Evolutionary conservation across 2,113 vertebrate species (phyloP).

Genomic region (Oryzias celebensis): DNA sequence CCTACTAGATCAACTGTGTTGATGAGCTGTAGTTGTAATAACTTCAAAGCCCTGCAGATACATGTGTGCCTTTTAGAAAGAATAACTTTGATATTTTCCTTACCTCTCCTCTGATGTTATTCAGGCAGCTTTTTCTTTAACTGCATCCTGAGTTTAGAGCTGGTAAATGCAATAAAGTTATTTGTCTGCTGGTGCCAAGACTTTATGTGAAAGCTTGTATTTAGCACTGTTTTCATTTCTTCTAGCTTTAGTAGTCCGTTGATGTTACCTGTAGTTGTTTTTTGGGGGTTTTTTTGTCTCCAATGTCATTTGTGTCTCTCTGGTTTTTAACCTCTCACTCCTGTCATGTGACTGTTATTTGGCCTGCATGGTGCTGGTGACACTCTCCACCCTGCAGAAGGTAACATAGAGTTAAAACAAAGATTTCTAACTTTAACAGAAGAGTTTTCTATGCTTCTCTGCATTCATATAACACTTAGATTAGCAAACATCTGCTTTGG

Average conservation of each 20-base stretch:
- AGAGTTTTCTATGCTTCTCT: constrained; percentile 38
- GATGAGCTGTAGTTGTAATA: constrained; percentile 45
- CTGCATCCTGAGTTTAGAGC: constrained; percentile 7
- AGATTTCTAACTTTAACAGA: constrained; percentile 21
- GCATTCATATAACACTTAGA: constrained; percentile 49
- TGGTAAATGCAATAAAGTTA: neutral
- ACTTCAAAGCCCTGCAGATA: constrained; percentile 7
- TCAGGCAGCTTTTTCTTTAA: constrained; percentile 30
- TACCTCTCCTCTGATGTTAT: constrained; percentile 13
- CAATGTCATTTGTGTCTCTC: constrained; percentile 84
- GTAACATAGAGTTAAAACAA: constrained; percentile 77
- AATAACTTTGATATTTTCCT: constrained; percentile 21
- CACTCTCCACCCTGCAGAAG: constrained; percentile 91
- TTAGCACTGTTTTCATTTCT: constrained; percentile 64
- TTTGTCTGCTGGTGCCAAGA: too few species aligned
- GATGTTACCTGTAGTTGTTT: constrained; percentile 79
- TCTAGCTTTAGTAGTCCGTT: constrained; percentile 61
- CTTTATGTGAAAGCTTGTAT: neutral
- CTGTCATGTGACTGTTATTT: constrained; percentile 90
- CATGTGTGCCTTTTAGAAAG: constrained; percentile 1
- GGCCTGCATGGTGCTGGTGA: constrained; percentile 94
- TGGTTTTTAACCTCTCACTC: constrained; percentile 89
- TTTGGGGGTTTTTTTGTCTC: constrained; percentile 79
- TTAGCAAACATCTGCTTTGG: constrained; percentile 49
- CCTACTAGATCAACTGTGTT: constrained; percentile 26